These are phyloP conservation scores for Amblyopsis rosae DNA, from an alignment of 2,113 vertebrate genomes.

Conservation along the genomic window DNA sequence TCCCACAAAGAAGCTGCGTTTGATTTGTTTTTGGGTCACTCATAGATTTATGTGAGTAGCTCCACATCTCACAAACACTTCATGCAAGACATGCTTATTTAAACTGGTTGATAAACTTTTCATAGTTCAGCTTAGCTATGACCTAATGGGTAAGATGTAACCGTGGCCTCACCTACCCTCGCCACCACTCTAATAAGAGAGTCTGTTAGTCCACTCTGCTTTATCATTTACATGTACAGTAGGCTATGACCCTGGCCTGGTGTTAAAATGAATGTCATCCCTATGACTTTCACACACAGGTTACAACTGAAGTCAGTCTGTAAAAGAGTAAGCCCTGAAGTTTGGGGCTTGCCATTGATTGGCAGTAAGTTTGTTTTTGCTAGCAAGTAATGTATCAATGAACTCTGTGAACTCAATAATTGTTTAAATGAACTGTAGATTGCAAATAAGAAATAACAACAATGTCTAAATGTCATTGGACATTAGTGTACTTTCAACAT, in stretches of 20 bases:
- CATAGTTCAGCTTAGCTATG: constrained; percentile 5
- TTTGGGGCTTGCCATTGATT: background rate
- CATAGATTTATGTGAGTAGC: too few species aligned
- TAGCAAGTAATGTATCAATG: constrained; percentile 15
- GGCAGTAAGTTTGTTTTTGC: constrained; percentile 10
- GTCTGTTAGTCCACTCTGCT: constrained; percentile 23
- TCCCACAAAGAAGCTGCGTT: constrained; percentile 46
- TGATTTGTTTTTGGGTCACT: constrained; percentile 16
- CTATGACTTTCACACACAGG: constrained; percentile 32
- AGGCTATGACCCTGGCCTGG: constrained; percentile 54
- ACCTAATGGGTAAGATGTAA: constrained; percentile 29
- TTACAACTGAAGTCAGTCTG: constrained; percentile 21
- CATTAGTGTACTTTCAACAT: too few species aligned
- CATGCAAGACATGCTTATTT: constrained; percentile 16
- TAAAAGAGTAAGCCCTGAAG: background rate
- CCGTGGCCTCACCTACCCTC: constrained; percentile 51
- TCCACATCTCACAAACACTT: constrained; percentile 46
- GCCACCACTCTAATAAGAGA: constrained; percentile 51
- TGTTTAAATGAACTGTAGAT: too few species aligned
- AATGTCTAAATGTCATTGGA: too few species aligned
- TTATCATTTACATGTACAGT: too few species aligned
- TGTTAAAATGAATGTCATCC: constrained; percentile 60
- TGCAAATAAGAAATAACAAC: too few species aligned
- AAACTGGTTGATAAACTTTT: constrained; percentile 32
- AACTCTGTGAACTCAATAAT: background rate